Evolutionary conservation across 30 jellyfish, hydroid and myxozoan species (phyloP), one percentile per base, ranked within the genome.

Genomic region (Nemopilema nomurai): DNA sequence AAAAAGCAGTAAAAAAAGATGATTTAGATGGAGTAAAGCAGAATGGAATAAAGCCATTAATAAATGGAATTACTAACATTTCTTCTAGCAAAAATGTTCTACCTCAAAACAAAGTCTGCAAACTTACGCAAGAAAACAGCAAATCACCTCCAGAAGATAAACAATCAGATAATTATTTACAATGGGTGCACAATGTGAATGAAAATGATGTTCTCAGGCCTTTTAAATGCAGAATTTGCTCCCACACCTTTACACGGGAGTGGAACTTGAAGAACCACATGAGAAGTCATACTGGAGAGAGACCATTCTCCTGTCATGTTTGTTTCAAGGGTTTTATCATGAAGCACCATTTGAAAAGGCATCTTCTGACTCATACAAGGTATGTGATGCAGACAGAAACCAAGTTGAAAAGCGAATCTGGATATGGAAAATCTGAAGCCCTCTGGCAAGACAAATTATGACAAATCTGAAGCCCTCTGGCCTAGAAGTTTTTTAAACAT

Each of bases 261-360:
- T 83, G 91, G 91, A 83, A 83, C 28, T 41, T 83, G 67, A 71
- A 71, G 20, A 71, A 71, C 65, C 91, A 83, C 72, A 83, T 83
- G 33, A 71, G 91, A 24, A 83, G 79, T 26, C 91, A 83, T 32
- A 83, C 91, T 6, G 85, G 91, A 13, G 91, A 83, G 73, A 29
- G 91, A 32, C 91, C 91, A 9, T 83, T 23, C 32, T 62, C 80
- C 22, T 83, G 91, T 49, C 74, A 76, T 18, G 28, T 71, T 18
- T 83, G 91, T 41, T 24, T 26, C 72, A 57, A 76, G 67, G 73
- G 84, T 50, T 83, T 83, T n/a, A 53, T 69, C 51, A 83, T 83
- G 91, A 83, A 71, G 78, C 91, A 83, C 65, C 91, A 83, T 52
- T 57, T 83, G 24, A 83, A 83, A 26, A 32, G 91, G 27, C 91